Evolutionary conservation across 2,797 vertebrate genomes (phyloP), one percentile per base, ranked within the genome.

Genomic region (Meda fulgida): DNA sequence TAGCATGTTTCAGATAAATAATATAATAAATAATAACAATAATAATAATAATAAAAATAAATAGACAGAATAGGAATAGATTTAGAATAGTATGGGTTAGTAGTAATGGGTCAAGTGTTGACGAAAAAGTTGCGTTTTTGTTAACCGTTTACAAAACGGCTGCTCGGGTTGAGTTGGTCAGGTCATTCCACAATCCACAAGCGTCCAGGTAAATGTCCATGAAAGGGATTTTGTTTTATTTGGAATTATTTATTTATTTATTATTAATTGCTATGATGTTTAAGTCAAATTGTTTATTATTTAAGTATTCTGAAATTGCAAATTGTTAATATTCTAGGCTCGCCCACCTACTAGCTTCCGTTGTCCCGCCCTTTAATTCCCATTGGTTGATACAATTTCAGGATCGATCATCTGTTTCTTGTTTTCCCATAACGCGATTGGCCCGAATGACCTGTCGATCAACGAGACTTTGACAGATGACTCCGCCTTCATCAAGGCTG

Each of bases 401-500:
- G 89, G 92, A 90, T 90, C 88, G 89, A 92, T 93, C 95, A 94
- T 93, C 93, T 94, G 92, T 94, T 94, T 91, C 89, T 85, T 94
- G 89, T 95, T 95, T 94, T 94, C 93, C 94, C 93, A 93, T 92
- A 91, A 91, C 38, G 75, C n/a, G 88, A 95, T 95, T 96, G 92
- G 95, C 60, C 65, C 7, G 40, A 0, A 1, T 0, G 11, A 3
- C 3, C 81, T 87, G 93, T 93, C 94, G 2, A 19, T 96, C 93
- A 92, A 72, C 13, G 85, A 69, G 55, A 89, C 90, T 93, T 92
- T 90, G 89, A 75, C 93, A 66, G 63, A 55, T 43, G 65, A 89
- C 92, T 48, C 95, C 95, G 88, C 96, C 96, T 79, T 60, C 19
- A 16, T 16, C 26, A 0, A 38, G 11, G 3, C 72, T 86, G 36